Evolutionary conservation across 2,888 invertebrate species (phyloP), one percentile per base, ranked within the genome.

Genomic region (Acanthacorydalis orientalis): DNA sequence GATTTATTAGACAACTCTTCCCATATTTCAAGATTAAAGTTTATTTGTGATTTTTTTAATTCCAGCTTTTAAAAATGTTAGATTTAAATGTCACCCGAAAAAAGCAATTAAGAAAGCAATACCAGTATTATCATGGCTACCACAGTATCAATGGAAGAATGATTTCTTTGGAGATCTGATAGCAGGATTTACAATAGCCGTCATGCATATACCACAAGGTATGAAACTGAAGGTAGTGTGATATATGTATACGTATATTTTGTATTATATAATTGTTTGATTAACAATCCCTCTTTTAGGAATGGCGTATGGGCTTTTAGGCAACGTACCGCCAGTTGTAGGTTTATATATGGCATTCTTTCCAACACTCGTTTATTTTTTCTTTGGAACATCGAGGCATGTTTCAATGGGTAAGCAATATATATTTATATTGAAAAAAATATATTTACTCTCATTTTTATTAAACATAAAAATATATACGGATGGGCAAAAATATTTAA

Each of bases 201-300:
- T 88, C 47, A 83, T 88, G 81, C 84, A 87, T 58, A 84, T 88
- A 57, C 87, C 87, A 1, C 87, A 88, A 70, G 86, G 81, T 62
- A 65, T 63, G 14, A 34, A n/a, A 23, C 3, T 23, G 23, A 23
- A 23, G 6, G 23, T 23, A 23, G 23, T 35, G 3, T 35, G 4
- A 35, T 35, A 35, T 35, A 35, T 12, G 7, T 35, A n/a, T n/a
- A 35, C 4, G 7, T n/a, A 35, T 35, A 35, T 35, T 4, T 11
- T 9, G 11, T 34, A 16, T 16, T 31, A 31, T 43, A 14, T 4
- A 12, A 4, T 33, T 14, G 34, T 16, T 23, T 35, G 14, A 8
- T n/a, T 14, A 16, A 16, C 14, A 11, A 32, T 41, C 14, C 11
- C 15, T 50, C 49, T 53, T 60, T 47, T 48, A 72, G 82, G 81